These are phyloP conservation scores for Magallana nippona DNA, from an alignment of 2,888 invertebrate species.

Conservation along the genomic window DNA sequence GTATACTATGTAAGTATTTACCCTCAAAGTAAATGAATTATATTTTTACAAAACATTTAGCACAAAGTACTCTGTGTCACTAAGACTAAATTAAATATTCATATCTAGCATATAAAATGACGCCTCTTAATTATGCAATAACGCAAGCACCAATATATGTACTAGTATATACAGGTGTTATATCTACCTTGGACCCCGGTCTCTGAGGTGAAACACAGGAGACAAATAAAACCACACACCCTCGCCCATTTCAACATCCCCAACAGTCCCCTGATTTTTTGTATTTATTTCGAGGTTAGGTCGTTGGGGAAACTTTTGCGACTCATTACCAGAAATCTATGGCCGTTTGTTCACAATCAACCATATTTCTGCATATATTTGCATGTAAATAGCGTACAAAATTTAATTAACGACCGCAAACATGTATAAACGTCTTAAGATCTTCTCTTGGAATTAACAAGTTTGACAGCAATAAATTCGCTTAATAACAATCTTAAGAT, in stretches of 20 bases:
- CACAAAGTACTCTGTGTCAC: too few species aligned
- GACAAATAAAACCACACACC: not conserved
- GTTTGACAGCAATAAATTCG: not conserved
- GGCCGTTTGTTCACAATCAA: not conserved
- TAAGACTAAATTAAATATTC: too few species aligned
- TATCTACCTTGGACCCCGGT: not conserved
- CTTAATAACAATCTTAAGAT: not conserved
- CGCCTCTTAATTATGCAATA: too few species aligned
- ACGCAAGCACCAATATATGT: too few species aligned
- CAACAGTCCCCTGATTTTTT: not conserved
- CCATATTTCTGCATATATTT: constrained; percentile 8
- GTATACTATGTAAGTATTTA: too few species aligned
- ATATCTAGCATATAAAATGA: too few species aligned
- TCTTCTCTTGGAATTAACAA: not conserved
- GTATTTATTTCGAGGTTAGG: not conserved
- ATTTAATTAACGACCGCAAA: constrained; percentile 5
- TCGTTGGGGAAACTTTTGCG: not conserved
- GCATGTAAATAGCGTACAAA: not conserved
- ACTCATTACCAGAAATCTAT: constrained; percentile 22
- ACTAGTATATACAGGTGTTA: too few species aligned
- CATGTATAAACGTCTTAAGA: not conserved
- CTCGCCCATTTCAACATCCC: not conserved
- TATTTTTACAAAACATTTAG: too few species aligned
- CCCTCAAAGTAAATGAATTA: too few species aligned
- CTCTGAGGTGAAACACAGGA: not conserved